A percentile compares a stretch with the other conserved stretches of the same genome.
phyloP scores from a whole-genome alignment of 1,140 invertebrate genomes.

The Dolichoris vasculosae region DNA sequence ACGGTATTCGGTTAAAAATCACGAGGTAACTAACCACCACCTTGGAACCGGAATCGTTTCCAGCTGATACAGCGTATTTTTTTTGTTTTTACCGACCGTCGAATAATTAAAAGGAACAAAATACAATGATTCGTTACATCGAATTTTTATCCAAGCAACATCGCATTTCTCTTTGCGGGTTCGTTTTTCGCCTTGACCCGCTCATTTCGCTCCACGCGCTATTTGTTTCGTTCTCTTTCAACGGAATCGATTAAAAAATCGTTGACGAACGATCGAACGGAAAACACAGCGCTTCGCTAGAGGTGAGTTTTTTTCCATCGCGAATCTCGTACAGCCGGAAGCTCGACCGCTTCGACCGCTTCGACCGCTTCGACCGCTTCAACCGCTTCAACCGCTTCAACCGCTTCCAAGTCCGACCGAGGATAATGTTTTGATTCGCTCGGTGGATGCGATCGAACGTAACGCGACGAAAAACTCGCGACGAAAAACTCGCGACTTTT shows the following conservation, averaged over 20 bases:
- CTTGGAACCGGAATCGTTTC: too few species aligned
- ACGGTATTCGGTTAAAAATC: too few species aligned
- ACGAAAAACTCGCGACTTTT: neutral
- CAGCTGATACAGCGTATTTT: too few species aligned
- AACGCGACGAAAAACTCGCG: neutral
- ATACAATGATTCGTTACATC: neutral
- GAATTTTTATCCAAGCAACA: neutral
- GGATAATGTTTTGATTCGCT: constrained; percentile 23
- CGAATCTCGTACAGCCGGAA: constrained; percentile 2
- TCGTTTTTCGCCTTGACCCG: neutral
- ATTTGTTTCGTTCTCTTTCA: neutral
- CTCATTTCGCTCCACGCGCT: neutral
- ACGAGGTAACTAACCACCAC: too few species aligned
- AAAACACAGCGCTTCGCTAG: neutral
- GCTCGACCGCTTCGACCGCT: neutral
- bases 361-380: too few species aligned
- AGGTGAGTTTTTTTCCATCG: neutral
- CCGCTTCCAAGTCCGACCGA: too few species aligned
- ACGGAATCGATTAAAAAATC: neutral
- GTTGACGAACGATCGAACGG: constrained; percentile 3
- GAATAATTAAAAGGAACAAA: neutral
- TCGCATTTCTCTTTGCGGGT: neutral
- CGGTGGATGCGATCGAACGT: constrained; percentile 9
- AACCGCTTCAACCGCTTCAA: too few species aligned
- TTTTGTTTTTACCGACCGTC: too few species aligned